Evolutionary conservation across 2,888 invertebrate species (phyloP).

Genomic region (Stenodema calcarata): DNA sequence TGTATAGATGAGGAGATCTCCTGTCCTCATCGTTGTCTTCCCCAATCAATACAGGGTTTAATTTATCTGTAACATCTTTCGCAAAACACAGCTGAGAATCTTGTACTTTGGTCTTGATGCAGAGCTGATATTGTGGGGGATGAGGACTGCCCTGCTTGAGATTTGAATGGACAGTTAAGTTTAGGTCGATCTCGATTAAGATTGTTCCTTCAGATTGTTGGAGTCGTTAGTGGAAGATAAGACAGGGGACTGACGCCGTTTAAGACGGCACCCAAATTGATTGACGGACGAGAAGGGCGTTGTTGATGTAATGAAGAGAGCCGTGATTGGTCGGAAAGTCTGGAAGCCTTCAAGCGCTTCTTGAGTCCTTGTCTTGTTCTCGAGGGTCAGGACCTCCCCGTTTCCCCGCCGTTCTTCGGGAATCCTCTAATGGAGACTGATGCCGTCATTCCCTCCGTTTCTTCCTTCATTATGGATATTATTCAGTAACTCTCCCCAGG

Average conservation of each 20-base stretch:
- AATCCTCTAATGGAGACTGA: not conserved
- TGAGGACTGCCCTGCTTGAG: not conserved
- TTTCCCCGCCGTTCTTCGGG: not conserved
- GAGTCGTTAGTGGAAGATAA: not conserved
- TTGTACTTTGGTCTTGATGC: no score
- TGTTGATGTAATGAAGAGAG: conserved; percentile 8
- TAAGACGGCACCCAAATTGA: not conserved
- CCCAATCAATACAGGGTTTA: no score
- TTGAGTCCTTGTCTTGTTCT: not conserved
- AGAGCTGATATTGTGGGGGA: no score
- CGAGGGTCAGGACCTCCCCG: not conserved
- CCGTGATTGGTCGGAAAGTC: not conserved
- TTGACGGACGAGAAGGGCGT: not conserved
- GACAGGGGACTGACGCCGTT: conserved; percentile 5
- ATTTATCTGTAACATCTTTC: no score
- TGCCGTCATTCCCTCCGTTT: not conserved
- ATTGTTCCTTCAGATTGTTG: not conserved
- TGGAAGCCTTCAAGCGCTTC: not conserved
- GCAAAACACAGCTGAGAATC: no score
- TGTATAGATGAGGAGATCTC: no score
- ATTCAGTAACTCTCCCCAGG: not conserved
- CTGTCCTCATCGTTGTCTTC: no score
- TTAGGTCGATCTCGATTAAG: not conserved
- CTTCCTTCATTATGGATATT: not conserved
- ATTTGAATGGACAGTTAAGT: no score